Evolutionary conservation across 2,797 vertebrate genomes (phyloP).

Genomic region (Urophycis tenuis): DNA sequence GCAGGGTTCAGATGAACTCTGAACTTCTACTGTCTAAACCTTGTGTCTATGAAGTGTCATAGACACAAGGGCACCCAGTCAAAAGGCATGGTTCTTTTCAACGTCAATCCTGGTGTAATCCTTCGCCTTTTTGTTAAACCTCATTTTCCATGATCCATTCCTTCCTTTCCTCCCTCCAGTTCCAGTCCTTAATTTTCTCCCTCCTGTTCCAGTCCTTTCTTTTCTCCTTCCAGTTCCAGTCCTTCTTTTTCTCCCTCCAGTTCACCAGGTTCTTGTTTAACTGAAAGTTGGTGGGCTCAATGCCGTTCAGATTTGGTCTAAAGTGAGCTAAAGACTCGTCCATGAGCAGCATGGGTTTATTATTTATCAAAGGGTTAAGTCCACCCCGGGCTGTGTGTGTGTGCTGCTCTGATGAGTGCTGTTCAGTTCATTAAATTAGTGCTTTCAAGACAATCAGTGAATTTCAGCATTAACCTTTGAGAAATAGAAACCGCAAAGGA

Average conservation of each 20-base stretch:
- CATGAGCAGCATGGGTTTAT: not conserved
- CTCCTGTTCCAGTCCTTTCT: not conserved
- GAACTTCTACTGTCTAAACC: not conserved
- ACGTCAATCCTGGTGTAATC: conserved; percentile 8
- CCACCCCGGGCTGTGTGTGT: not conserved
- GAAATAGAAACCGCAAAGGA: not conserved
- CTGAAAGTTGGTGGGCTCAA: conserved; percentile 21
- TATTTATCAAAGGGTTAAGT: not conserved
- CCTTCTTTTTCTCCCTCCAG: not conserved
- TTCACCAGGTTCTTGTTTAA: conserved; percentile 26
- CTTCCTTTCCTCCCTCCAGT: conserved; percentile 10
- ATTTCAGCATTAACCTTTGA: not conserved
- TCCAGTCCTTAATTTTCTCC: no score
- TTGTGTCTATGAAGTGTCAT: not conserved
- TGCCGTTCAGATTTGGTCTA: not conserved
- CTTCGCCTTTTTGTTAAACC: conserved; percentile 15
- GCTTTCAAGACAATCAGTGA: not conserved
- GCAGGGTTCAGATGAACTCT: no score
- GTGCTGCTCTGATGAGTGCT: not conserved
- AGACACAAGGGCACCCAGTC: not conserved
- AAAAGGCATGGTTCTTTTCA: not conserved
- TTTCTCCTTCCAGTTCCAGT: not conserved
- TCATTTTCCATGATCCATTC: not conserved
- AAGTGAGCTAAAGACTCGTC: not conserved
- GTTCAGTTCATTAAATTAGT: not conserved